Conservation (phyloP, 1,140 invertebrate species). For the Hirudo medicinalis region DNA sequence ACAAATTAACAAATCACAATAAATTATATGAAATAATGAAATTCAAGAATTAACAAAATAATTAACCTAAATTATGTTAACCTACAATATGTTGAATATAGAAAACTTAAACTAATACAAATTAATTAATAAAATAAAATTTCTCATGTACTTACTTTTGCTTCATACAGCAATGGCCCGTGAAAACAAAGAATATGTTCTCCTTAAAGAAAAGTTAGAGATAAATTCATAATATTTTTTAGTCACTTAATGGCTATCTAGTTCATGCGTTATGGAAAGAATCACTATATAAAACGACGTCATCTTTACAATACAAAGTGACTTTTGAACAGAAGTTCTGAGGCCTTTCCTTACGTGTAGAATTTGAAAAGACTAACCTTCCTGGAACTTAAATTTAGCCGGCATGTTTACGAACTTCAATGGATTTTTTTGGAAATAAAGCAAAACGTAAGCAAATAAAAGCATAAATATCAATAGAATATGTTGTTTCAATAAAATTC, state of each 20-base stretch:
- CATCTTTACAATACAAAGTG: not conserved
- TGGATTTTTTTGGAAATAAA: too few relatives aligned
- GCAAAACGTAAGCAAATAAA: too few relatives aligned
- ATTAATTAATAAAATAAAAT: not conserved
- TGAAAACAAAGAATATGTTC: slow-evolving; percentile 93
- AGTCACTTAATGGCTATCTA: not conserved
- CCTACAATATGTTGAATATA: not conserved
- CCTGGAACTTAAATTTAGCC: slow-evolving; percentile 9
- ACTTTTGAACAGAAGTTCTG: not conserved
- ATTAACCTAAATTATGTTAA: not conserved
- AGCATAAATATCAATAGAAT: too few relatives aligned
- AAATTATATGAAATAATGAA: too few relatives aligned
- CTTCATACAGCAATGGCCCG: slow-evolving; percentile 84
- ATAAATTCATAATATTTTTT: not conserved
- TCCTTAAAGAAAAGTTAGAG: slow-evolving; percentile 49
- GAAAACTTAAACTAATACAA: not conserved
- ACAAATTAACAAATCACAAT: not conserved
- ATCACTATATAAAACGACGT: not conserved
- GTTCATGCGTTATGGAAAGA: not conserved
- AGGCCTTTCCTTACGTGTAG: not conserved
- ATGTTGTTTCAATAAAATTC: too few relatives aligned
- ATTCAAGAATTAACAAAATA: too few relatives aligned
- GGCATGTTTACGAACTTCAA: not conserved
- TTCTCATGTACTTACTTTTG: too few relatives aligned
- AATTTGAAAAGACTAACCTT: slow-evolving; percentile 1